These are phyloP conservation scores for Odocoileus virginianus DNA, from an alignment of 2,113 vertebrate species.

Conservation along the genomic window DNA sequence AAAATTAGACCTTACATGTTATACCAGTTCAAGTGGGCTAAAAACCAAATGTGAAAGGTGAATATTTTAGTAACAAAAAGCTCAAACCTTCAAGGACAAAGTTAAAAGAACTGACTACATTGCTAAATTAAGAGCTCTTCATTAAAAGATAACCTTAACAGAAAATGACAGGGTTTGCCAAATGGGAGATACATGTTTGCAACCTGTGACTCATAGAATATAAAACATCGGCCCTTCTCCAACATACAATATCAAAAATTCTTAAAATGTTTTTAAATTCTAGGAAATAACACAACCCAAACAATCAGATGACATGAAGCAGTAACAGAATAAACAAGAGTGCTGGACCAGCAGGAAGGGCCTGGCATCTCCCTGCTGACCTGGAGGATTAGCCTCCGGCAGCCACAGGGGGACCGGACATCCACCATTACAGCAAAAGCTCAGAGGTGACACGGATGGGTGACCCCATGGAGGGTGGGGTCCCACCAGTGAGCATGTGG, in stretches of 20 bases:
- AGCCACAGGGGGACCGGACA: not conserved
- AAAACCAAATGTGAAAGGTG: not conserved
- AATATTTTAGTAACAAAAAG: not conserved
- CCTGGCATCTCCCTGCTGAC: too few relatives aligned
- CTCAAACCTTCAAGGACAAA: not conserved
- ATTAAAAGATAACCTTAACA: not conserved
- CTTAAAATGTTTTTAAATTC: too few relatives aligned
- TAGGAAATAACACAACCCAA: not conserved
- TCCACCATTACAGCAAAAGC: not conserved
- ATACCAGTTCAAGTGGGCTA: not conserved
- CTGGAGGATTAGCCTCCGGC: not conserved
- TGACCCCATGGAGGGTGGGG: not conserved
- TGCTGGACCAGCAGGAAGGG: not conserved
- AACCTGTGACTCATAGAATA: not conserved
- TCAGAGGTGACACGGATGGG: not conserved
- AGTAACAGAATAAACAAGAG: not conserved
- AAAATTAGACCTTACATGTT: not conserved
- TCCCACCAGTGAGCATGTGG: not conserved
- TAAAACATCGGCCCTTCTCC: not conserved
- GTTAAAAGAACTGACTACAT: not conserved
- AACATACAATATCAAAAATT: not conserved
- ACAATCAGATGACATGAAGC: not conserved
- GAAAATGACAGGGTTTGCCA: not conserved
- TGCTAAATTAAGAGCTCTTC: not conserved
- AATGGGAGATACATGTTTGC: too few relatives aligned